Evolutionary conservation across 2,888 invertebrate species (phyloP).

Genomic region (Carabus problematicus): DNA sequence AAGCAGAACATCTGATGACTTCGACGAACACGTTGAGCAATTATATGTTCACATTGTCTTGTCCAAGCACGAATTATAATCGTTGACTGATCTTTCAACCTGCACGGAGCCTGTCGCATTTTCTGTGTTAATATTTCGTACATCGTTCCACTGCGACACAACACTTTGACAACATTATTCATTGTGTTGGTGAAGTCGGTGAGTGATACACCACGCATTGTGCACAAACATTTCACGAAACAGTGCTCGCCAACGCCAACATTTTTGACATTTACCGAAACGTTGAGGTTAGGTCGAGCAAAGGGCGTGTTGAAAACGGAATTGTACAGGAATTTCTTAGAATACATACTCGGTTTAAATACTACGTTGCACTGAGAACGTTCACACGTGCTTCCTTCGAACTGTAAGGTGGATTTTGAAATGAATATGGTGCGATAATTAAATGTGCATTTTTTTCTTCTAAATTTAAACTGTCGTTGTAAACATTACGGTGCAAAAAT

Average conservation of each 20-base stretch:
- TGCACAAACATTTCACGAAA: conserved; percentile 18
- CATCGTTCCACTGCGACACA: conserved; percentile 31
- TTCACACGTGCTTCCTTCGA: no score
- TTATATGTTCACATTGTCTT: conserved; percentile 64
- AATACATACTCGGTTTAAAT: conserved; percentile 26
- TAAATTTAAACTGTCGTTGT: conserved; percentile 5
- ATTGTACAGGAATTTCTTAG: conserved; percentile 31
- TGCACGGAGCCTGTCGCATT: conserved; percentile 44
- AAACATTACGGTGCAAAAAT: no score
- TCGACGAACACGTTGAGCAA: conserved; percentile 68
- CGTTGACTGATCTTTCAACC: conserved; percentile 60
- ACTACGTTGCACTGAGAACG: not conserved
- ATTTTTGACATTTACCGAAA: conserved; percentile 22
- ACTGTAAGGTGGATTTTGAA: no score
- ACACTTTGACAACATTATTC: conserved; percentile 17
- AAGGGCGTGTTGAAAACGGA: conserved; percentile 28
- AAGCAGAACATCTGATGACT: conserved; percentile 70
- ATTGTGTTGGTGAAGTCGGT: conserved; percentile 20
- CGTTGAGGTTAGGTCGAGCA: conserved; percentile 23
- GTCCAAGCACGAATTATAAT: conserved; percentile 63
- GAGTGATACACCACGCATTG: conserved; percentile 7
- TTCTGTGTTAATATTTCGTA: conserved; percentile 14
- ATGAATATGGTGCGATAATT: not conserved
- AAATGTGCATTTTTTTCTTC: conserved; percentile 9
- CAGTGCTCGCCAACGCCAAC: conserved; percentile 16